These are phyloP conservation scores for Drosophila nigricruria DNA, from an alignment of 2,888 invertebrate genomes.

Conservation along the genomic window DNA sequence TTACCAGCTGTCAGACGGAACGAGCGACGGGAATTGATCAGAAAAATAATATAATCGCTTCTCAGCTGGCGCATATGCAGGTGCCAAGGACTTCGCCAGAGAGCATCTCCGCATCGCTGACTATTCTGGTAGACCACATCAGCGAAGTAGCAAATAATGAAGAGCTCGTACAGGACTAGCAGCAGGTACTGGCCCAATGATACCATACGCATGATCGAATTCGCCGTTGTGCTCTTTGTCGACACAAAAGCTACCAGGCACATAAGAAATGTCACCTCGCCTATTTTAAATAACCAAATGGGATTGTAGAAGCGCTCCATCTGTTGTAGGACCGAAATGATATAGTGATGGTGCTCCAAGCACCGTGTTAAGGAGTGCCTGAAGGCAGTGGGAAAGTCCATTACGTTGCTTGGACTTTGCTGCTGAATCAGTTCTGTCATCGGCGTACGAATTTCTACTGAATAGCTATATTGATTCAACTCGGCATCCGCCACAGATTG, in stretches of 20 bases:
- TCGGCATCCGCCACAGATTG: constrained; percentile 64
- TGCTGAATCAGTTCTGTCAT: constrained; percentile 27
- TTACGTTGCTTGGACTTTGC: neutral
- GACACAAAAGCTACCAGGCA: constrained; percentile 83
- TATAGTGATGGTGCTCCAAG: constrained; percentile 80
- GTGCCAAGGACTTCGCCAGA: constrained; percentile 80
- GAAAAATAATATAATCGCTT: constrained; percentile 73
- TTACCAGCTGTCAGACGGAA: constrained; percentile 80
- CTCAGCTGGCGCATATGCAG: constrained; percentile 69
- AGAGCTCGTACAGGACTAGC: constrained; percentile 76
- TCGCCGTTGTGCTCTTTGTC: constrained; percentile 78
- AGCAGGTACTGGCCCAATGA: constrained; percentile 78
- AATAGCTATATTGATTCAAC: constrained; percentile 70
- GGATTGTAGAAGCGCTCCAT: constrained; percentile 82
- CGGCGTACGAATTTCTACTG: constrained; percentile 49
- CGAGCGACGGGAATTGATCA: constrained; percentile 66
- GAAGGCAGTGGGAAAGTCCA: constrained; percentile 58
- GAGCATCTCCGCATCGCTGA: constrained; percentile 76
- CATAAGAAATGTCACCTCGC: constrained; percentile 78
- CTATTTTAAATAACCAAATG: constrained; percentile 82
- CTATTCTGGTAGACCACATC: constrained; percentile 77
- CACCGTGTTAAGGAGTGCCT: constrained; percentile 70
- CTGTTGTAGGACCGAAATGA: constrained; percentile 69
- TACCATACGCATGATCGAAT: constrained; percentile 73
- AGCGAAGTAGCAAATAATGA: constrained; percentile 81